phyloP scores from a whole-genome alignment of 2,888 invertebrate genomes.

The Alloscopus bannaensis region DNA sequence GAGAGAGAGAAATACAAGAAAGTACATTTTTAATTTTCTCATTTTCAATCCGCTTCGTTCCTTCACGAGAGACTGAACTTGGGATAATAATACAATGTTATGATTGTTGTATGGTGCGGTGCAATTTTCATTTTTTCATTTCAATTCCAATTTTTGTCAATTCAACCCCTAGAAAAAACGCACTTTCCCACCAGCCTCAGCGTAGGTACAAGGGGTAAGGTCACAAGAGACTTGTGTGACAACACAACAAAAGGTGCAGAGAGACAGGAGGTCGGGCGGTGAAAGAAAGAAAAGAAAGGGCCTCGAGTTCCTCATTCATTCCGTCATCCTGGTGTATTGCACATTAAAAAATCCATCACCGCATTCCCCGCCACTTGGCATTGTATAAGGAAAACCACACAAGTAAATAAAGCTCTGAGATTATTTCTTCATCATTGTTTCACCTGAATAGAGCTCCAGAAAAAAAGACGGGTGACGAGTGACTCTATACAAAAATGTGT shows the following conservation, averaged over 20 bases:
- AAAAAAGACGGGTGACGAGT: too few species aligned
- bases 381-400: too few species aligned
- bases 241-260: slow-evolving; percentile 4
- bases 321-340: neutral
- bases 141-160: slow-evolving; percentile 9
- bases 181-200: too few species aligned
- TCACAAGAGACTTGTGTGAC: slow-evolving; percentile 3
- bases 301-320: slow-evolving; percentile 7
- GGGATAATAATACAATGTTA: too few species aligned
- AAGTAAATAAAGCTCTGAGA: slow-evolving; percentile 12
- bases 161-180: too few species aligned
- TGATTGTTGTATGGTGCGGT: neutral
- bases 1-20: neutral
- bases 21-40: slow-evolving; percentile 22
- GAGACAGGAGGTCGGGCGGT: too few species aligned
- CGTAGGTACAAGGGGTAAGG: neutral
- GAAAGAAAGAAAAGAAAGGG: neutral
- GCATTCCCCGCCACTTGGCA: neutral
- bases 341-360: slow-evolving; percentile 34
- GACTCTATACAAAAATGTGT: neutral
- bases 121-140: slow-evolving; percentile 7
- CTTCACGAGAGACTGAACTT: too few species aligned
- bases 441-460: slow-evolving; percentile 1
- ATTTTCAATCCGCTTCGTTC: too few species aligned
- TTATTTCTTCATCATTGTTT: neutral